Base-by-base conservation (phyloP, 23 tunicate species). In the Corella eumyota region DNA sequence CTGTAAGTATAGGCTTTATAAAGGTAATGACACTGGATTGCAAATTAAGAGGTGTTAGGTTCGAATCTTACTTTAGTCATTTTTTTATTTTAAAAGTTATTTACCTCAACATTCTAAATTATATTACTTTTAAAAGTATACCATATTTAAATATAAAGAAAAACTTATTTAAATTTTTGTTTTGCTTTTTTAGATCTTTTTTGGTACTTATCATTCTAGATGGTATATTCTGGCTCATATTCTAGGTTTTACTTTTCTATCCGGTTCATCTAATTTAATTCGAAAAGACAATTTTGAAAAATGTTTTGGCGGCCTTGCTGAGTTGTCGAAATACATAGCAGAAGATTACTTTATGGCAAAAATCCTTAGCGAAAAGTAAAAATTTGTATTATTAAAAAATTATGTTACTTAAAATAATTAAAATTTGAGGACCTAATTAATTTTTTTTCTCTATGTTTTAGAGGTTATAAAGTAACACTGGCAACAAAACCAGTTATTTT, bases 341-440 rank as follows among this genome's bases (percentile, higher is more conserved):
- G 81, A 75, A 36, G 81, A 75, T 29, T 55, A 75, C 45, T 66
- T 65, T 30, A 65, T 75, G 72, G 63, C 81, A 4, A 40, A 38
- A 57, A 30, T 54, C 49, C 7, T 70, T 7, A 17, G 26, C 6
- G 64, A 36, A 56, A 58, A 38, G 76, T 70, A 32, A 52, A 61
- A 19, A 6, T 17, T 9, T 6, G 13, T 25, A 7, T 26, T 5
- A 15, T 53, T 7, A 11, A 13, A 6, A 53, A 19, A 6, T 15
- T 53, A 11, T n/a, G 6, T 52, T 11, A 15, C 15, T 44, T 44
- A 44, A 44, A 44, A 44, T 11, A 44, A 44, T 11, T 11, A 44
- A 44, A 44, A n/a, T n/a, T n/a, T n/a, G n/a, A n/a, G n/a, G n/a
- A n/a, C n/a, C n/a, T n/a, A n/a, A n/a, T n/a, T n/a, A n/a, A n/a